Evolutionary conservation across 2,113 vertebrate genomes (phyloP).

Genomic region (Protomyctophum bolini): DNA sequence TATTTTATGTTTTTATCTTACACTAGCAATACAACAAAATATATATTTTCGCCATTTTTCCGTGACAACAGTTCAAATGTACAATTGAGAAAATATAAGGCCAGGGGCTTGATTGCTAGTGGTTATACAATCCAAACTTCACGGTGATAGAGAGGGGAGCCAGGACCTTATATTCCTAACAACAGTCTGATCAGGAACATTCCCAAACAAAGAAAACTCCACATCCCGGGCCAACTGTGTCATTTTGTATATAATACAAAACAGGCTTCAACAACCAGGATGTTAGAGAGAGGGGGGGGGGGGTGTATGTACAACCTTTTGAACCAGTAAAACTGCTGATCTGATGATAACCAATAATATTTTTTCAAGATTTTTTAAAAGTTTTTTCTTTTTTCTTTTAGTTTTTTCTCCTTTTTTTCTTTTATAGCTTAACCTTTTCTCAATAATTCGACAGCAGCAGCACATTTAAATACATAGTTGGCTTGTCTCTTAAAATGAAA

Average conservation of each 20-base stretch:
- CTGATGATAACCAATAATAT: constrained; percentile 85
- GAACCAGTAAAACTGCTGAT: constrained; percentile 84
- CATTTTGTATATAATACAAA: constrained; percentile 95
- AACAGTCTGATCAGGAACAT: constrained; percentile 88
- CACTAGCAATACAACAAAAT: constrained; percentile 99
- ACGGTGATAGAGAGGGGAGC: constrained; percentile 86
- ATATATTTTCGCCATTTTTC: constrained; percentile 96
- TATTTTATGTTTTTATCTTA: constrained; percentile 84
- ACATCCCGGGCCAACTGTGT: constrained; percentile 87
- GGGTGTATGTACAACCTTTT: constrained; percentile 97
- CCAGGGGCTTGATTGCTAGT: constrained; percentile 99
- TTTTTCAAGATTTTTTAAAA: constrained; percentile 28
- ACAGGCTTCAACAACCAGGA: constrained; percentile 85
- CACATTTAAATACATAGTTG: constrained; percentile 88
- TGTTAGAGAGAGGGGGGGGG: constrained; percentile 67
- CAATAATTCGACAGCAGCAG: constrained; percentile 92
- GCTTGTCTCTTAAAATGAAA: constrained; percentile 92
- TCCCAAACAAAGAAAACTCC: constrained; percentile 85
- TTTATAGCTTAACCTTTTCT: constrained; percentile 75
- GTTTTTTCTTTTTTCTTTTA: constrained; percentile 60
- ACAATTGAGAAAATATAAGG: constrained; percentile 99
- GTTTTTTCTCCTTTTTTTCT: constrained; percentile 55
- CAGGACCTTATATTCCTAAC: constrained; percentile 87
- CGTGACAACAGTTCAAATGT: constrained; percentile 94
- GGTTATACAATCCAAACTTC: constrained; percentile 95